Evolutionary conservation across 2,113 vertebrate genomes (phyloP), one percentile per base, ranked within the genome.

Genomic region (Scartelaos histophorus): DNA sequence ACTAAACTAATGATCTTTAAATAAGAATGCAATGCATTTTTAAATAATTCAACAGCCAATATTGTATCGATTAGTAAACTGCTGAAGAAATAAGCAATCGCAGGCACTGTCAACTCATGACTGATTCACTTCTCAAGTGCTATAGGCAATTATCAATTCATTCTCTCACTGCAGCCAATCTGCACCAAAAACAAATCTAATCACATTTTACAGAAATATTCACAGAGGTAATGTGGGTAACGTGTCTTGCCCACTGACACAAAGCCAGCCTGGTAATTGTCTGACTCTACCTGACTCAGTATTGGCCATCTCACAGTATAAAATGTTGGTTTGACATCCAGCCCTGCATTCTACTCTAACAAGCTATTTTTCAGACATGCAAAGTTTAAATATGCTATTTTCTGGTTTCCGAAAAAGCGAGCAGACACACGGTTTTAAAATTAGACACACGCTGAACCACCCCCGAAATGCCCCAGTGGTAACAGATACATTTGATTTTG

Each of bases 401-500:
- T 38, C 19, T 64, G 29, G 29, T 9, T 38, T 64, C 61, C 34
- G 7, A 64, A 64, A 64, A 62, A 9, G 29, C 29, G 38, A 64
- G 29, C 34, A 64, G 17, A 64, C 29, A 19, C 34, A 64, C 61
- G 3, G 58, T 43, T 64, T 64, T 16, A 64, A 64, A 64, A 64
- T 64, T 64, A 64, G 61, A 38, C 61, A 34, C 60, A 38, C 25
- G 38, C 15, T 64, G 34, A 43, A 64, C 34, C 61, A 38, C 61
- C 29, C 61, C 61, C 61, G 34, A 64, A 64, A 64, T 64, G 61
- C 61, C 61, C 34, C 61, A 64, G 61, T n/a, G 61, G 61, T 43
- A 64, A 64, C 34, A 64, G 61, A 64, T 64, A 64, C 61, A 64
- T 64, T 64, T 38, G 61, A 64, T 64, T 64, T 64, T 64, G 25